These are phyloP conservation scores for Rhadinocentrus ornatus DNA, from an alignment of 2,797 vertebrate species.

Conservation along the genomic window DNA sequence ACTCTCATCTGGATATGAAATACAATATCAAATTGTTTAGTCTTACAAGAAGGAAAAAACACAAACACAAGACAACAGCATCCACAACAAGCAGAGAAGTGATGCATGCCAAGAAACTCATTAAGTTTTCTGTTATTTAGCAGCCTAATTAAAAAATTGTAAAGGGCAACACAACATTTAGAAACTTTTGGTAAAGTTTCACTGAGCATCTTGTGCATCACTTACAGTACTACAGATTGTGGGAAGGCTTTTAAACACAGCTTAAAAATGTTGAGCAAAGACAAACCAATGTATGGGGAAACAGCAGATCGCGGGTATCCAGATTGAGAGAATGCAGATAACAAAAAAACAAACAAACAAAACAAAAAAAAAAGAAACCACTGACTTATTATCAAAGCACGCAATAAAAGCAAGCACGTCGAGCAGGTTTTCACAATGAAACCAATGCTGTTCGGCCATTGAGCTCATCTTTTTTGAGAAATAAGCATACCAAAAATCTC, in stretches of 20 bases:
- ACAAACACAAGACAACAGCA: slow-evolving; percentile 73
- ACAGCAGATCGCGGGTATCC: slow-evolving; percentile 85
- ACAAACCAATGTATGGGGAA: slow-evolving; percentile 81
- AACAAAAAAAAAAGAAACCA: slow-evolving; percentile 55
- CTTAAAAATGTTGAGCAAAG: slow-evolving; percentile 80
- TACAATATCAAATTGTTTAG: slow-evolving; percentile 41
- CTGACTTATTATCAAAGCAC: slow-evolving; percentile 71
- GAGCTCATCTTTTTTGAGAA: slow-evolving; percentile 80
- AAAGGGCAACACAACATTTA: slow-evolving; percentile 39
- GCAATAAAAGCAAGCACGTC: slow-evolving; percentile 69
- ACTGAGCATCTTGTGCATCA: slow-evolving; percentile 75
- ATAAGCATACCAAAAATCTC: slow-evolving; percentile 94
- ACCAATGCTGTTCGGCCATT: slow-evolving; percentile 79
- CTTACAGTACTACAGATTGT: slow-evolving; percentile 67
- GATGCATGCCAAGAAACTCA: slow-evolving; percentile 77
- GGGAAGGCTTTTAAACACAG: slow-evolving; percentile 76
- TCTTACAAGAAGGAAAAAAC: slow-evolving; percentile 49
- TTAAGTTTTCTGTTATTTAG: slow-evolving; percentile 44
- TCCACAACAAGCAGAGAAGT: slow-evolving; percentile 69
- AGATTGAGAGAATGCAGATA: slow-evolving; percentile 85
- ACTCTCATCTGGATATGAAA: slow-evolving; percentile 76
- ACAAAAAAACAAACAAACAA: slow-evolving; percentile 32
- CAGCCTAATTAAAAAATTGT: slow-evolving; percentile 41
- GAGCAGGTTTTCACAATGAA: slow-evolving; percentile 58
- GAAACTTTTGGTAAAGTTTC: slow-evolving; percentile 34